These are phyloP conservation scores for Bombus difficillimus DNA, from an alignment of 1,140 invertebrate genomes.

Conservation along the genomic window DNA sequence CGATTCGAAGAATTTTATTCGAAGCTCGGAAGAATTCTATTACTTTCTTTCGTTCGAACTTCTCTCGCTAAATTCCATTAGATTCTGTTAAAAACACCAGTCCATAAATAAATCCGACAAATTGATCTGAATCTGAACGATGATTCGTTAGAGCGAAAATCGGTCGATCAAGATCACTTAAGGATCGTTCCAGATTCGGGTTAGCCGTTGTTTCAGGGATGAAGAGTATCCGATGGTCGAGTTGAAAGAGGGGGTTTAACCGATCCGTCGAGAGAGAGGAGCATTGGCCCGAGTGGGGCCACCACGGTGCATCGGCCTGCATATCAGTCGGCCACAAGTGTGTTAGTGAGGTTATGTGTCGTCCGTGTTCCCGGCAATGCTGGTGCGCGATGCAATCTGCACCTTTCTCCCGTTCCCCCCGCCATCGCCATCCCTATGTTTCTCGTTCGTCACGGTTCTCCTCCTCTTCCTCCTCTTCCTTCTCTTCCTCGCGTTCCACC, in stretches of 20 bases:
- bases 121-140: neutral
- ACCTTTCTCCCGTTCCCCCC: conserved; percentile 32
- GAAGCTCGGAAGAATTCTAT: neutral
- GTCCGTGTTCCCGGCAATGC: conserved; percentile 56
- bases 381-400: conserved; percentile 68
- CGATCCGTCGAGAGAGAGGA: conserved; percentile 37
- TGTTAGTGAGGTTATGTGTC: conserved; percentile 62
- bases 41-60: no score
- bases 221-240: no score
- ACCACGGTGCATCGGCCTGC: conserved; percentile 69
- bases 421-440: neutral
- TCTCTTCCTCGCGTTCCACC: conserved; percentile 15
- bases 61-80: no score
- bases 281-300: conserved; percentile 65
- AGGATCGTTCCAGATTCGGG: neutral
- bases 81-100: no score
- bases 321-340: conserved; percentile 57
- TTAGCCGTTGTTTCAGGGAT: neutral
- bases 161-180: conserved; percentile 29
- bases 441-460: conserved; percentile 38
- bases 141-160: neutral
- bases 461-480: neutral
- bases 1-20: neutral
- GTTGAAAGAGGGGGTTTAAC: conserved; percentile 2
- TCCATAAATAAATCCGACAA: neutral